phyloP scores from a whole-genome alignment of 2,797 vertebrate species.

The Epinephelus awoara region DNA sequence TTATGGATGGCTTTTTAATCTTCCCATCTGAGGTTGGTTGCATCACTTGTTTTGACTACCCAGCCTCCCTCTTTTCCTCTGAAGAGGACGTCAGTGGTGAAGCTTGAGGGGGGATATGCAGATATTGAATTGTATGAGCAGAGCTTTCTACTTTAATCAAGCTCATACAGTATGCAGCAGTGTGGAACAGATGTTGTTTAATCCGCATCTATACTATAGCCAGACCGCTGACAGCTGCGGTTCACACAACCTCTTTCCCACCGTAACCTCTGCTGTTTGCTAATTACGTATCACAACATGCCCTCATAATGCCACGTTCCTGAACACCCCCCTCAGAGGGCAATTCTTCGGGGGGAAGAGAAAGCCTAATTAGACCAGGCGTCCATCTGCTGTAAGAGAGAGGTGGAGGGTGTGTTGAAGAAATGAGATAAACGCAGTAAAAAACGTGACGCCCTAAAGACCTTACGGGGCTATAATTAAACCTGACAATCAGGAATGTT shows the following conservation, averaged over 20 bases:
- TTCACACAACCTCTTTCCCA: constrained; percentile 46
- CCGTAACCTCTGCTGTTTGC: constrained; percentile 63
- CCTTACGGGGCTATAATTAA: constrained; percentile 74
- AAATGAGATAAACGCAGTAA: constrained; percentile 62
- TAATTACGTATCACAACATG: constrained; percentile 73
- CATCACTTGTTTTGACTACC: constrained; percentile 80
- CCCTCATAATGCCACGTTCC: constrained; percentile 42
- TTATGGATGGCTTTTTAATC: constrained; percentile 62
- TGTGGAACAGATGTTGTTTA: constrained; percentile 70
- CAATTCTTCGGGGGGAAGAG: constrained; percentile 27
- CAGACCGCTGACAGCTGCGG: constrained; percentile 61
- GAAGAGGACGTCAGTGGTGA: constrained; percentile 11
- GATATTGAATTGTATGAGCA: constrained; percentile 45
- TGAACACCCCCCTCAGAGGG: constrained; percentile 41
- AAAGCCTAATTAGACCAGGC: constrained; percentile 75
- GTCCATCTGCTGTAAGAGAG: constrained; percentile 61
- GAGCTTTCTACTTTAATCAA: constrained; percentile 62
- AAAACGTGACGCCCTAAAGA: constrained; percentile 46
- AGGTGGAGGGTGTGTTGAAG: constrained; percentile 42
- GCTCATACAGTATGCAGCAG: constrained; percentile 31
- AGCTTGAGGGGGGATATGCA: constrained; percentile 5
- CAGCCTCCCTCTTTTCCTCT: constrained; percentile 43
- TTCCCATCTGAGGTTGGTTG: constrained; percentile 67
- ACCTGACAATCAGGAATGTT: constrained; percentile 81
- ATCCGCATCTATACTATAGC: constrained; percentile 59